Percentiles rank a stretch among this genome's conserved stretches.
Conservation (phyloP, 2,888 invertebrate species). For the Cordilura impudica region DNA sequence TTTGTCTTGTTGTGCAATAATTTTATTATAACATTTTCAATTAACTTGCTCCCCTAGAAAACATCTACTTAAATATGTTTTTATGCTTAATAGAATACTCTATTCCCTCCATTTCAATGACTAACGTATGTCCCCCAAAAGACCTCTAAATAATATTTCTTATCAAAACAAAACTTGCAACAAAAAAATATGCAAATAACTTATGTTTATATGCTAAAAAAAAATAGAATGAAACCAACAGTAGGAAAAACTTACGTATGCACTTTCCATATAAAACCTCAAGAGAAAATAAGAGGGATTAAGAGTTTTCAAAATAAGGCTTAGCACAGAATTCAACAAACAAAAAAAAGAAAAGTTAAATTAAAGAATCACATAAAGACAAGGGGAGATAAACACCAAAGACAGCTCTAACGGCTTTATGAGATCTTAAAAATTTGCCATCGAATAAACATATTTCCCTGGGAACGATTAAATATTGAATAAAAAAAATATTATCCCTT, state of each 20-base stretch:
- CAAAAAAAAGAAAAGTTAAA: background rate
- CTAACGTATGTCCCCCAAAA: conserved; percentile 43
- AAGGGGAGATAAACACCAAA: background rate
- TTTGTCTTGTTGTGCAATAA: too few relatives aligned
- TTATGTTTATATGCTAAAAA: background rate
- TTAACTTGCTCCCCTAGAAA: too few relatives aligned
- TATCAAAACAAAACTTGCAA: conserved; percentile 2
- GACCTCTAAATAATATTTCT: conserved; percentile 52
- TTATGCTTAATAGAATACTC: background rate
- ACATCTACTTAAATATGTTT: too few relatives aligned
- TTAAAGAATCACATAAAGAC: background rate
- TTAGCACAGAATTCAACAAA: background rate
- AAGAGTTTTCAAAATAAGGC: conserved; percentile 8
- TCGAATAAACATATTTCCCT: too few relatives aligned
- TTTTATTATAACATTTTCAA: too few relatives aligned
- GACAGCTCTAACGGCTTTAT: too few relatives aligned
- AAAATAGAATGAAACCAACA: background rate
- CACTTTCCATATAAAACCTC: background rate
- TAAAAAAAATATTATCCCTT: too few relatives aligned
- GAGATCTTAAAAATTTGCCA: too few relatives aligned
- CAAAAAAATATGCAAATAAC: conserved; percentile 53
- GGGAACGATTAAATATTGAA: too few relatives aligned
- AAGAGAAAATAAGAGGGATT: conserved; percentile 8
- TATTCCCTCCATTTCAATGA: background rate
- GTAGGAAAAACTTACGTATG: background rate